A percentile compares a stretch with the other conserved stretches of the same genome.
These are phyloP conservation scores for Dipodomys spectabilis DNA, from an alignment of 2,113 vertebrate species.

Conservation along the genomic window DNA sequence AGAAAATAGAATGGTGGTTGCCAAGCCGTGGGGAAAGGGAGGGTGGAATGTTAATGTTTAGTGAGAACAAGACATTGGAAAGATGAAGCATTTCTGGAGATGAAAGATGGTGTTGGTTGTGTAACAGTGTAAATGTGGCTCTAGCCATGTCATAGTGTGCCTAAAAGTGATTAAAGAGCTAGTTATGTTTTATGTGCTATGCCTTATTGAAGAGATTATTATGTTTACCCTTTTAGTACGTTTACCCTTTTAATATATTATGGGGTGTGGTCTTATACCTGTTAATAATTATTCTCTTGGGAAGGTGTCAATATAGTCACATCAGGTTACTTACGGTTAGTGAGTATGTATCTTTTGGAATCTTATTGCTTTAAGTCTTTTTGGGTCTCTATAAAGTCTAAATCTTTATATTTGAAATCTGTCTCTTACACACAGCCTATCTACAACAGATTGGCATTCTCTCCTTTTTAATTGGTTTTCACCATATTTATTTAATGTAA, in stretches of 20 bases:
- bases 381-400: not conserved
- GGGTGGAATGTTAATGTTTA: not conserved
- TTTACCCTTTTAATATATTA: conserved; percentile 12
- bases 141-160: not conserved
- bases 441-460: not conserved
- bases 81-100: not conserved
- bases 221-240: conserved; percentile 1
- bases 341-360: not conserved
- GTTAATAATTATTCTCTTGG: not conserved
- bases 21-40: not conserved
- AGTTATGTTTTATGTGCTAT: conserved; percentile 3
- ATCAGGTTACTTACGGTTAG: not conserved
- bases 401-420: conserved; percentile 27
- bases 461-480: conserved; percentile 49
- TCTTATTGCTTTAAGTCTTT: not conserved
- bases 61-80: not conserved
- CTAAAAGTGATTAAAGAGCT: not conserved
- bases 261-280: not conserved
- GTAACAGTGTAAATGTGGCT: no score
- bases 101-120: not conserved
- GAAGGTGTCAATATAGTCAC: not conserved
- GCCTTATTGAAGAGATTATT: not conserved
- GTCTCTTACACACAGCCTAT: not conserved
- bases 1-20: not conserved
- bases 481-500: conserved; percentile 30